These are phyloP conservation scores for Poliocrania exsul DNA, from an alignment of 2,797 vertebrate species.

Conservation along the genomic window DNA sequence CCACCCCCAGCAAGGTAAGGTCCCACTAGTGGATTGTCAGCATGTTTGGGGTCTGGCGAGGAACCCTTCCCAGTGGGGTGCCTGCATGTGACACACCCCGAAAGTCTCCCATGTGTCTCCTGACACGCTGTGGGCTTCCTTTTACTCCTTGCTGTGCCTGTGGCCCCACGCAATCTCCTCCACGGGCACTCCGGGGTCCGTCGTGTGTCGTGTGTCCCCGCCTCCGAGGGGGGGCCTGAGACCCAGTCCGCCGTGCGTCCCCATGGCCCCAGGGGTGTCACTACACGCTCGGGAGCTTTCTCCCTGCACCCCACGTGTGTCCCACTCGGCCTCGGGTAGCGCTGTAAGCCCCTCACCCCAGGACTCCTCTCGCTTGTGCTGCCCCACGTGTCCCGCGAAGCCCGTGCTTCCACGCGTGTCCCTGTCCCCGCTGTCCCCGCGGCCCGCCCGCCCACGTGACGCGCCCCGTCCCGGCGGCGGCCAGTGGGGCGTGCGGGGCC, in stretches of 20 bases:
- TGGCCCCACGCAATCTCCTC: neutral
- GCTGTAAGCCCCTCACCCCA: too few relatives aligned
- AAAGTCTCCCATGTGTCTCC: too few relatives aligned
- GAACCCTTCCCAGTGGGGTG: neutral
- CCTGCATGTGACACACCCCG: neutral
- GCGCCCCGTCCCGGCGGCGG: neutral
- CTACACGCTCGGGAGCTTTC: too few relatives aligned
- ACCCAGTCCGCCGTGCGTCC: fast-evolving
- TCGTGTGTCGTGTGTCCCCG: neutral
- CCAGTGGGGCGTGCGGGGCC: neutral
- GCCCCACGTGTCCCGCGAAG: too few relatives aligned
- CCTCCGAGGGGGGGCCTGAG: neutral
- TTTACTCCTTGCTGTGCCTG: neutral
- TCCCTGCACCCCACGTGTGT: neutral
- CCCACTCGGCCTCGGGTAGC: too few relatives aligned
- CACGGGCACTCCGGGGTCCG: neutral
- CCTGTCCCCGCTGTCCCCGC: too few relatives aligned
- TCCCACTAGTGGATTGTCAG: neutral
- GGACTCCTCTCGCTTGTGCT: too few relatives aligned
- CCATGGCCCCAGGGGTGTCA: neutral
- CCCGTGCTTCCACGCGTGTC: neutral
- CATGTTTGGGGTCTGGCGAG: neutral
- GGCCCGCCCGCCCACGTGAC: neutral
- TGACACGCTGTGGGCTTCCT: neutral
- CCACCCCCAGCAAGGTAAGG: neutral